Evolutionary conservation across 2,888 invertebrate genomes (phyloP).

Genomic region (Lepas anatifera): DNA sequence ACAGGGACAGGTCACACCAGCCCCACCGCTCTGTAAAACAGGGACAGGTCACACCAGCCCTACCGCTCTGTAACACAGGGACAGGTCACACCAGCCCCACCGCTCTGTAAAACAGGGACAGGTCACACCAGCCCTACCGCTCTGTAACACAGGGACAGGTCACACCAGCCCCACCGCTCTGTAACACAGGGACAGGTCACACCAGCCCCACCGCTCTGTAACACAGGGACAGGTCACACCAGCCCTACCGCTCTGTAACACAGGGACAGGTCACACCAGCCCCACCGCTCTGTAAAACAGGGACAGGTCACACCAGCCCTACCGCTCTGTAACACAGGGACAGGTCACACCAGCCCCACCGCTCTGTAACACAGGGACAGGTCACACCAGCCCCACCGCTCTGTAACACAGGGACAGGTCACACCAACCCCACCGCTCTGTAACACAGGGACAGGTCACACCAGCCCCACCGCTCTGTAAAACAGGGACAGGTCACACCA

Average conservation of each 20-base stretch:
- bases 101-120: not conserved
- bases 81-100: not conserved
- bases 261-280: not conserved
- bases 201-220: not conserved
- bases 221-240: too few species aligned
- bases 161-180: too few species aligned
- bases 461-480: not conserved
- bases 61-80: too few species aligned
- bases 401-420: not conserved
- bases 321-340: too few species aligned
- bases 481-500: not conserved
- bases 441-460: not conserved
- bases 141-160: not conserved
- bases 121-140: not conserved
- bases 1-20: too few species aligned
- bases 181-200: too few species aligned
- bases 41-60: too few species aligned
- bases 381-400: not conserved
- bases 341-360: too few species aligned
- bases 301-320: too few species aligned
- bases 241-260: not conserved
- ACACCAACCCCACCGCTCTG: not conserved
- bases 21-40: too few species aligned
- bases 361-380: too few species aligned
- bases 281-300: too few species aligned